These are phyloP conservation scores for Myxocyprinus asiaticus DNA, from an alignment of 2,113 vertebrate species.

Conservation along the genomic window DNA sequence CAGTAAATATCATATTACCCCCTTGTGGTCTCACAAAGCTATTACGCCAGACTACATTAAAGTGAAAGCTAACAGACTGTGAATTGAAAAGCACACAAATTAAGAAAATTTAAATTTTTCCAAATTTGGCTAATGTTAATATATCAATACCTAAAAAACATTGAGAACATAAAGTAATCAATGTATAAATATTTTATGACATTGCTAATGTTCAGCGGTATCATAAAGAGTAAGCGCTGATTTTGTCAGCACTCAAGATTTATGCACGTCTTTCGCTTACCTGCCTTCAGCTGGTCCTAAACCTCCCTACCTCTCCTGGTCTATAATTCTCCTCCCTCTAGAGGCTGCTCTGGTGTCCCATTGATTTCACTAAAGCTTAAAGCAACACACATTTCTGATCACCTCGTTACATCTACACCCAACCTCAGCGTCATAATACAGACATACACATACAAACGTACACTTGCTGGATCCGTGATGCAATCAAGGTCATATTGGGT, in stretches of 20 bases:
- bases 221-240: slow-evolving; percentile 25
- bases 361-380: slow-evolving; percentile 33
- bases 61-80: too few species aligned
- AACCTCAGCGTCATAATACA: neutral
- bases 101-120: too few species aligned
- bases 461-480: slow-evolving; percentile 22
- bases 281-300: slow-evolving; percentile 1
- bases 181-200: too few species aligned
- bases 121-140: too few species aligned
- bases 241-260: slow-evolving; percentile 71
- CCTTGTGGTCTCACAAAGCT: too few species aligned
- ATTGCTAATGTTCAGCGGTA: too few species aligned
- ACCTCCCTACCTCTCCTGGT: neutral
- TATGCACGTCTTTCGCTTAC: slow-evolving; percentile 48
- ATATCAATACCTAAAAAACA: too few species aligned
- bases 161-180: too few species aligned
- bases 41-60: too few species aligned
- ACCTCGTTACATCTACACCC: slow-evolving; percentile 40
- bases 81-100: too few species aligned
- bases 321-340: slow-evolving; percentile 6
- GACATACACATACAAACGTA: neutral
- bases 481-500: slow-evolving; percentile 36
- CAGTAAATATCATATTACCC: too few species aligned
- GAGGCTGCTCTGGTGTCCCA: neutral
- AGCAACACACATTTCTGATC: slow-evolving; percentile 10